These are phyloP conservation scores for Aelia acuminata DNA, from an alignment of 2,888 invertebrate genomes.

Conservation along the genomic window DNA sequence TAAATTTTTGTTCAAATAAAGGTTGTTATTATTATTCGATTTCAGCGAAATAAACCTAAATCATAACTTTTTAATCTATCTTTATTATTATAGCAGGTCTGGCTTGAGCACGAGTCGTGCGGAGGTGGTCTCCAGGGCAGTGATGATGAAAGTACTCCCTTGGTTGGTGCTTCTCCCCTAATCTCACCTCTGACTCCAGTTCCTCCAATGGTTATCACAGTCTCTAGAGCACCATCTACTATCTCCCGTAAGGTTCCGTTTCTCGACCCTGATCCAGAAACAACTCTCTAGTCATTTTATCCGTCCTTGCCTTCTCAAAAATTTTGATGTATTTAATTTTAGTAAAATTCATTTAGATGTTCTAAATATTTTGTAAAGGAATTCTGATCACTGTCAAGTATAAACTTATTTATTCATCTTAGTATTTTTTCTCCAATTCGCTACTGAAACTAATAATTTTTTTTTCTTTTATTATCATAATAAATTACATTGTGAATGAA, in stretches of 20 bases:
- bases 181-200: conserved; percentile 62
- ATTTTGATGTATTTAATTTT: neutral
- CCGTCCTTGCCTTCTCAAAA: neutral
- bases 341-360: neutral
- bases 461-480: neutral
- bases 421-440: neutral
- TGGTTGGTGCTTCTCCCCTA: conserved; percentile 70
- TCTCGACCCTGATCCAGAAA: conserved; percentile 52
- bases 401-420: neutral
- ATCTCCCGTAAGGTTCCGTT: neutral
- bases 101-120: conserved; percentile 56
- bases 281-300: conserved; percentile 46
- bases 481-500: too few species aligned
- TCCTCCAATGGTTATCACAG: neutral
- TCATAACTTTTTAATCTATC: neutral
- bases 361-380: neutral
- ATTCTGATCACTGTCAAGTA: neutral
- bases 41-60: neutral
- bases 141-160: conserved; percentile 80
- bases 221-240: neutral
- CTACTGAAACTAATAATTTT: neutral
- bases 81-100: conserved; percentile 32
- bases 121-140: conserved; percentile 67
- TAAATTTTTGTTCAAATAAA: too few species aligned
- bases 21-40: neutral